Base-by-base conservation (phyloP, 2,113 vertebrate species). In the Plecotus auritus region DNA sequence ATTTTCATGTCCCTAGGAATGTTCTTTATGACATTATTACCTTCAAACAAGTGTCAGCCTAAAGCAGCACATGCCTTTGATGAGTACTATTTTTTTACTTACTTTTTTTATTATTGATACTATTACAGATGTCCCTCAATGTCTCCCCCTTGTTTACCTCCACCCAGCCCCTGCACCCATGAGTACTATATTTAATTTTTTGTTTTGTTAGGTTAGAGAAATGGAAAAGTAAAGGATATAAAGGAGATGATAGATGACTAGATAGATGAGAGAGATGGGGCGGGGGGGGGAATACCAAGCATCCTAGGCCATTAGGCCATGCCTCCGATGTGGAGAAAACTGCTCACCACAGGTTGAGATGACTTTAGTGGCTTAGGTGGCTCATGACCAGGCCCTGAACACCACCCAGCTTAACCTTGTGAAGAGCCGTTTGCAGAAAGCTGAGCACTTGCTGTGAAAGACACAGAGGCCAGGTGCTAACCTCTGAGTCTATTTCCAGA, bases 11-110 rank as follows among this genome's bases (percentile, higher is more conserved):
- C 35, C 13, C 9, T 22, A 61, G 11, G 40, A 67, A 47, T 45
- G 47, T 8, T 90, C 26, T 82, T 54, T 59, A 42, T 42, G 76
- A 66, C 10, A 74, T 54, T 96, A 28, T 92, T 92, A 96, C 86
- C 93, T 97, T 92, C 88, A 95, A 93, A 97, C 94, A 96, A 81
- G 51, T 93, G 88, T 94, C 80, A 93, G 81, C 94, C 93, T 95
- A 96, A 93, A 97, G 83, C 81, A 95, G 66, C 47, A 72, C 28
- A 97, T 92, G 74, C 82, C 91, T 97, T 94, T 0, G 0, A 96
- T 97, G 92, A 97, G 83, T 95, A 94, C 83, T 32, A n/a, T 73
- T 94, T 83, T 87, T 93, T 88, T 54, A 84, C 10, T 74, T 76
- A 9, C 35, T 84, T 80, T 70, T 17, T 56, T 94, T 85, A n/a